Evolutionary conservation across 2,888 invertebrate species (phyloP), one percentile per base, ranked within the genome.

Genomic region (Tanypteryx hageni): DNA sequence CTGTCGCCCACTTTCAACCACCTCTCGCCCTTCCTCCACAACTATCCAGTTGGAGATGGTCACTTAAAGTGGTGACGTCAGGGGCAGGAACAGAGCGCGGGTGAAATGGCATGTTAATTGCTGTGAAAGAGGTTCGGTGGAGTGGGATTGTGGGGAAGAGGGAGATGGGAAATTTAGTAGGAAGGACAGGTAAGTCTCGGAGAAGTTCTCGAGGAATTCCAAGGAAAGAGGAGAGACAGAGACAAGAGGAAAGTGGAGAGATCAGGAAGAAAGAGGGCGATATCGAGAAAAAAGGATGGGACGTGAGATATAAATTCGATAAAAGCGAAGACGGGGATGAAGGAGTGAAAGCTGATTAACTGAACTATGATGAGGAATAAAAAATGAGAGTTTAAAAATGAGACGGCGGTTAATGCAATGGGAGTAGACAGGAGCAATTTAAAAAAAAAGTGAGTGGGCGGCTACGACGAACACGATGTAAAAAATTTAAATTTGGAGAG

Each of bases 71-170:
- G 86, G 59, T 31, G 59, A 86, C 86, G 61, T 31, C 31, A 61
- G 61, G 27, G 61, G 59, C 22, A 59, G 31, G 10, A 9, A 2
- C 5, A 18, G 5, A 44, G 44, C 44, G 1, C 27, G 76, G 86
- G 3, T 31, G 31, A 59, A 86, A 61, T 31, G 59, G 61, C 86
- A 86, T 86, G 86, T 59, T 86, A 86, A 86, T 86, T 86, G 61
- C 61, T 2, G 16, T 16, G 27, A 27, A 76, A 76, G n/a, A 76
- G 27, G 76, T n/a, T n/a, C 64, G 64, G 44, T 44, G 64, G 64
- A 64, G 64, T 9, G 64, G 5, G 44, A 44, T 44, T 44, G 1
- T 44, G 44, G 44, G 44, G 44, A 44, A 5, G 44, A 5, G 44
- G 44, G 44, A 44, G 44, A 16, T 22, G 27, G 76, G 76, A 76